Conservation (phyloP, 2,797 vertebrate genomes). For the Morus bassanus region DNA sequence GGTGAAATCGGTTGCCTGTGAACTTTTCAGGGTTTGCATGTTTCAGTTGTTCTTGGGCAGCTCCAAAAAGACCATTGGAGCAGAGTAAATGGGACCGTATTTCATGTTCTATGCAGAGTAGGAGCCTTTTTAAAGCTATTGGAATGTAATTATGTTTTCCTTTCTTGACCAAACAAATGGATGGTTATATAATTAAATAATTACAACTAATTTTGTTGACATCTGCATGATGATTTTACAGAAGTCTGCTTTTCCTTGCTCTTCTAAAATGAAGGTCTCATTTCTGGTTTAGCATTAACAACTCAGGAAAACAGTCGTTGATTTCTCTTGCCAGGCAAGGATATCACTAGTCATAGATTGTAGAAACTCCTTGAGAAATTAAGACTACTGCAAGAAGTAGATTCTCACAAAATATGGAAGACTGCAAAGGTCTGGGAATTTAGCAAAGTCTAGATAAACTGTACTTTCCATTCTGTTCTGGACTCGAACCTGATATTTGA, state of each 20-base stretch:
- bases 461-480: not conserved
- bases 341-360: not conserved
- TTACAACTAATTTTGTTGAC: not conserved
- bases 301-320: not conserved
- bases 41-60: not conserved
- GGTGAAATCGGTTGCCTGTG: not conserved
- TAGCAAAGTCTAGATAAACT: not conserved
- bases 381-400: not conserved
- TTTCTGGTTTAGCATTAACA: not conserved
- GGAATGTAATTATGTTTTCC: not conserved
- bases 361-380: not conserved
- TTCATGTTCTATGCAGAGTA: not conserved
- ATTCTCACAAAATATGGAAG: not conserved
- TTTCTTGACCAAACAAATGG: not conserved
- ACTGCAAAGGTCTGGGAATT: not conserved
- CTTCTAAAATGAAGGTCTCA: not conserved
- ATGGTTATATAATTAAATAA: not conserved
- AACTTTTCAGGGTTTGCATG: not conserved
- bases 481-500: not conserved
- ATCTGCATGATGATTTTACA: not conserved
- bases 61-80: not conserved
- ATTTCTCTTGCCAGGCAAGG: not conserved
- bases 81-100: not conserved
- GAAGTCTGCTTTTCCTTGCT: not conserved
- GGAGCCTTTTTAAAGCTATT: not conserved